Base-by-base conservation (phyloP, 2,888 invertebrate species). In the Junonia oenone region DNA sequence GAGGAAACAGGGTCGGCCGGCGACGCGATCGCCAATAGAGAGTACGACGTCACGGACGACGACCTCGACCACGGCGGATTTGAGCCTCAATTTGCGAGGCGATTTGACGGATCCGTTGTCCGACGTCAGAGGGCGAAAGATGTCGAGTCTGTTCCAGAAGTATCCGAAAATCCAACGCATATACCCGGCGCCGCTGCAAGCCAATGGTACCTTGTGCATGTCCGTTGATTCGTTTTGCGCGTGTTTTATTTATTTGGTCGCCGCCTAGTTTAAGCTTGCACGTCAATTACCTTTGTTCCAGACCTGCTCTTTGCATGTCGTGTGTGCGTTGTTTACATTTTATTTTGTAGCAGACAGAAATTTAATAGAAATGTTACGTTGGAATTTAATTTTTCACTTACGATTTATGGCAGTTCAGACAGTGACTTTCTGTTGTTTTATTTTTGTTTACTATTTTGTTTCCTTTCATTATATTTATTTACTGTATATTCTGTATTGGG, bases 111-210 rank as follows among this genome's bases (percentile, higher is more conserved):
- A 88, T 63, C 88, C 89, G 8, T 61, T 88, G 59, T 79, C 86
- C 11, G 86, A 90, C 56, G 85, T 77, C 19, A 76, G 87, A 52
- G 88, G 81, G n/a, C 81, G 90, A 51, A 93, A 93, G 75, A 93
- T 94, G 79, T 94, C 94, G 15, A 93, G 92, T 67, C 89, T 94
- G 55, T 95, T 94, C 81, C 93, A 94, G 76, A 93, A 93, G 68
- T 95, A 95, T 76, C 93, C 93, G 64, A 95, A 94, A 88, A 94
- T 94, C 63, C 94, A 95, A 76, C 92, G 94, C 68, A 94, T 95
- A 65, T 95, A 95, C 78, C 96, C 95, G 2, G 93, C 94, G 69
- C 89, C 90, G 57, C 89, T 89, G 45, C 85, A 84, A 71, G 81
- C 90, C 67, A 82, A 87, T 76, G 91, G 90, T 70, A 90, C 82